Base-by-base conservation (phyloP, 2,888 invertebrate genomes). In the Volucella inflata region DNA sequence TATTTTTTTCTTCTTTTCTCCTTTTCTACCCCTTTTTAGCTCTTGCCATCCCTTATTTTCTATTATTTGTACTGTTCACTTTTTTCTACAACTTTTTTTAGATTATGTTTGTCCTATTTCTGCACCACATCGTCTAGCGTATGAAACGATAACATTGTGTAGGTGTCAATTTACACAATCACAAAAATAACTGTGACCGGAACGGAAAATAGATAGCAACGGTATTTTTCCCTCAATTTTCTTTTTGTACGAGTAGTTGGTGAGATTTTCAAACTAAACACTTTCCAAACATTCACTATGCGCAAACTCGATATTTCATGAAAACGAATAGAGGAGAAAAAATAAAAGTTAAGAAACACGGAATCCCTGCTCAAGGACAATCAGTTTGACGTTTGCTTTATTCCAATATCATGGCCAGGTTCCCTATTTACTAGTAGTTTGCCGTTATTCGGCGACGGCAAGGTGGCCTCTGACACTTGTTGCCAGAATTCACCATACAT, bases 331-430 rank as follows among this genome's bases (percentile, higher is more conserved):
- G 38, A 59, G 48, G 12, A 36, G 6, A 8, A 16, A 46, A 8
- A 30, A 38, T 38, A 50, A 65, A 40, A 51, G 40, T 9, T 11
- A 46, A 14, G 30, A 6, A 30, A 30, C 4, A 70, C 36, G 46
- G 55, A 71, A 74, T 77, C 71, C 67, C 53, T 57, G 72, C 53
- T 82, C 82, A 82, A 82, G 82, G 82, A 82, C 82, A 77, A 42
- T 67, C 60, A 40, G 76, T 67, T 72, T 82, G 76, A 82, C 71
- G 77, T 82, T 76, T 76, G 46, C 81, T 51, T 46, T 53, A 40
- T 65, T 9, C 50, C 50, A 59, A n/a, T 14, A 14, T 48, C 36
- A 38, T 8, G 12, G 40, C 16, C 16, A 36, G n/a, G 6, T 4
- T 51, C 75, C 30, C 14, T 67, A 14, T 72, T 71, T 64, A 12